These are phyloP conservation scores for Gymnothorax reevesii DNA, from an alignment of 2,797 vertebrate species.

Conservation along the genomic window DNA sequence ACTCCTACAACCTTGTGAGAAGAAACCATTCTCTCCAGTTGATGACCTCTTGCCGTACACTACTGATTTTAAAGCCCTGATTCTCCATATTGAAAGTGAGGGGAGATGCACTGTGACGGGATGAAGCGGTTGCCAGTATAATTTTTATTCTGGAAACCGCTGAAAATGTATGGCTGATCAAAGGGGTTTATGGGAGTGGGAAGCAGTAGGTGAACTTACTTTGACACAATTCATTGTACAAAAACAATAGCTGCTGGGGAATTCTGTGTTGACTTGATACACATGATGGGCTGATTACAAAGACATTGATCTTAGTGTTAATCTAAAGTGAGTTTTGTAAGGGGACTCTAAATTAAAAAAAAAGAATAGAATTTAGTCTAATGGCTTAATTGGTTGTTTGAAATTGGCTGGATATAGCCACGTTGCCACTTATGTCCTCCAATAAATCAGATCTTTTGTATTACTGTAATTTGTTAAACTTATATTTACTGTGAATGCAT, in stretches of 20 bases:
- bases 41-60: no score
- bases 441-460: no score
- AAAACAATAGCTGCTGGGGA: neutral
- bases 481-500: neutral
- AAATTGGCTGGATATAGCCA: no score
- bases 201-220: neutral
- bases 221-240: neutral
- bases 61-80: neutral
- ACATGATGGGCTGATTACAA: no score
- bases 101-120: neutral
- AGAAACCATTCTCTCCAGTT: conserved; percentile 69
- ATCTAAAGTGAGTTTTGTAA: no score
- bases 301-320: no score
- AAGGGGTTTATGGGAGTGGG: neutral
- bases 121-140: neutral
- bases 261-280: neutral
- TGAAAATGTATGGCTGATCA: neutral
- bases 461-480: neutral
- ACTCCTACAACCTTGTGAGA: conserved; percentile 78
- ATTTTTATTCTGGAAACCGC: neutral
- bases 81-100: neutral
- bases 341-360: no score
- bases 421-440: no score
- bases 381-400: no score
- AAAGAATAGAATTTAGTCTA: no score